These are phyloP conservation scores for Hydraecia micacea DNA, from an alignment of 2,888 invertebrate genomes.

Conservation along the genomic window DNA sequence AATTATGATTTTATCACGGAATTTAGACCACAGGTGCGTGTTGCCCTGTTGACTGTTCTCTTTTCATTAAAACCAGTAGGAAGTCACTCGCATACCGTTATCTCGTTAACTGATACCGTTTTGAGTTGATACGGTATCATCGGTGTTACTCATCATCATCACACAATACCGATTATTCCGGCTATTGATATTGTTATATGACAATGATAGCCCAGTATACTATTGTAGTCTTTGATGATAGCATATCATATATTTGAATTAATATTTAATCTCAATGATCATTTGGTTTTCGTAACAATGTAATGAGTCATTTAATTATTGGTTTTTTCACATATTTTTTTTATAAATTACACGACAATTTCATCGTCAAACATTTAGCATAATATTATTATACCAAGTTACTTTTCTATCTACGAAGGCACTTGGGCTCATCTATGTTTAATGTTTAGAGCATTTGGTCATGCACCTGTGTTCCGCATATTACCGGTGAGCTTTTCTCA, in stretches of 20 bases:
- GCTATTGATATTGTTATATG: constrained; percentile 7
- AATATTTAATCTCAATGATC: constrained; percentile 5
- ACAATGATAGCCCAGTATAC: neutral
- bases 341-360: neutral
- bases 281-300: neutral
- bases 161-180: constrained; percentile 14
- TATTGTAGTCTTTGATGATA: no score
- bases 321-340: neutral
- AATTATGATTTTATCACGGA: constrained; percentile 18
- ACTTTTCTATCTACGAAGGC: neutral
- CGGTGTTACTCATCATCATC: constrained; percentile 20
- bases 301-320: neutral
- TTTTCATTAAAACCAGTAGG: constrained; percentile 13
- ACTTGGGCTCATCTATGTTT: constrained; percentile 32
- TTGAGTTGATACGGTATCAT: constrained; percentile 19
- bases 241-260: neutral
- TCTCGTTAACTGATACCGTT: constrained; percentile 5
- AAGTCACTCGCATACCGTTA: constrained; percentile 14
- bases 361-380: constrained; percentile 7
- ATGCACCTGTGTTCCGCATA: constrained; percentile 18
- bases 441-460: constrained; percentile 43
- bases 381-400: constrained; percentile 13
- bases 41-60: constrained; percentile 30
- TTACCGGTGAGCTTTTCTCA: constrained; percentile 12
- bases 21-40: constrained; percentile 22